phyloP scores from a whole-genome alignment of 2,797 vertebrate species.

The Enteromius viviparus region DNA sequence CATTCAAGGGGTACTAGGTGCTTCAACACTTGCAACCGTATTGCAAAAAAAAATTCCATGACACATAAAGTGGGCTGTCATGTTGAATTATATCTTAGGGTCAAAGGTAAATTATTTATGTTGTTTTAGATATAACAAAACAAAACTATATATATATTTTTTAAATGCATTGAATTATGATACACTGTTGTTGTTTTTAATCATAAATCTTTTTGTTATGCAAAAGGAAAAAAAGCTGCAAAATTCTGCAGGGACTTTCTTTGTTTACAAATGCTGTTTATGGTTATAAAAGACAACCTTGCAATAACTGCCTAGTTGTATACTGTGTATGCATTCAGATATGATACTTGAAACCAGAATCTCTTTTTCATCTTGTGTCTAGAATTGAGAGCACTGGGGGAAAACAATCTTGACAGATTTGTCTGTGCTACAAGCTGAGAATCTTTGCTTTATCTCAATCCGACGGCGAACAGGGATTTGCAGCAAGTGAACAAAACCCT shows the following conservation, averaged over 20 bases:
- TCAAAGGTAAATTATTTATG: background rate
- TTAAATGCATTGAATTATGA: background rate
- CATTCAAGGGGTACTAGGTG: background rate
- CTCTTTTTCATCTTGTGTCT: conserved; percentile 1
- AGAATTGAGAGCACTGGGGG: conserved; percentile 14
- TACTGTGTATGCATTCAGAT: background rate
- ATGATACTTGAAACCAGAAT: conserved; percentile 12
- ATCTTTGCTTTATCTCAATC: conserved; percentile 32
- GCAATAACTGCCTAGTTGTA: background rate
- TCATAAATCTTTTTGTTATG: too few species aligned
- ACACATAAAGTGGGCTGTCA: background rate
- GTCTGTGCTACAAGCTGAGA: conserved; percentile 28
- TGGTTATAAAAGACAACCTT: conserved; percentile 1
- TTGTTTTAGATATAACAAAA: background rate
- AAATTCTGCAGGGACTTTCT: background rate
- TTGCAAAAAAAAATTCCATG: background rate
- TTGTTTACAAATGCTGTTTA: background rate
- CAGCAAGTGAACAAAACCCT: conserved; percentile 30
- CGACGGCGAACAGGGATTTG: background rate
- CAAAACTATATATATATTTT: background rate
- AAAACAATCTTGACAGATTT: conserved; percentile 39
- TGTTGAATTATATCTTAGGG: background rate
- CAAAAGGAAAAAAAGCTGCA: background rate
- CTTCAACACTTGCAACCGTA: background rate
- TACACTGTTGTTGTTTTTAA: background rate